Evolutionary conservation across 2,113 vertebrate genomes (phyloP), one percentile per base, ranked within the genome.

Genomic region (Vidua macroura): DNA sequence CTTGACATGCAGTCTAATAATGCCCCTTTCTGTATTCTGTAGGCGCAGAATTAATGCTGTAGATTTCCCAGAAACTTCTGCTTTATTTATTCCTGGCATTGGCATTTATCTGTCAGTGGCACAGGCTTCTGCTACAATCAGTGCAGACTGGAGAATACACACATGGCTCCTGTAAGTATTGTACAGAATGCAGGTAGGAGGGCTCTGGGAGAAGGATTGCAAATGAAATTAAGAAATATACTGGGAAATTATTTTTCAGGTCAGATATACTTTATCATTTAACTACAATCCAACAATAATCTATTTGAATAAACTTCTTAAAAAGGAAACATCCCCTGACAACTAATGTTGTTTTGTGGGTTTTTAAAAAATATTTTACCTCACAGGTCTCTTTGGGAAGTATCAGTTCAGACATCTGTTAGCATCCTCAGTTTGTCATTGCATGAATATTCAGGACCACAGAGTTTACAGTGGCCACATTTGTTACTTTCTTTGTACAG

Each of bases 1-100:
- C 87, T 73, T 39, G 30, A 55, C 7, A 44, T 23, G 14, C 31
- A 20, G 24, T 43, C 56, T 94, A 67, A 97, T 52, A 75, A 73
- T 56, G 15, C 31, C 27, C 17, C 7, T 72, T 82, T 95, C 76
- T 94, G 83, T 77, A 79, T 96, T 96, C 39, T 90, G 52, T 83
- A 98, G 97, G 87, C 95, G 97, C 75, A 97, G 94, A 97, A 92
- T 98, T 94, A 93, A 70, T 6, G 69, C 85, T 86, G 62, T 97
- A 78, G 94, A 96, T 75, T 95, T 98, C 41, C 95, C 96, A 78
- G 97, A 97, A 81, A 93, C 92, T 13, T 97, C 97, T 63, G 48
- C 97, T 67, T 69, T 96, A 41, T 97, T 97, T 58, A 63, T 97
- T 94, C 93, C 97, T 24, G 96, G 88, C 6, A 93, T 92, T 46